phyloP scores from a whole-genome alignment of 2,113 vertebrate genomes.

The Megaceryle maxima region DNA sequence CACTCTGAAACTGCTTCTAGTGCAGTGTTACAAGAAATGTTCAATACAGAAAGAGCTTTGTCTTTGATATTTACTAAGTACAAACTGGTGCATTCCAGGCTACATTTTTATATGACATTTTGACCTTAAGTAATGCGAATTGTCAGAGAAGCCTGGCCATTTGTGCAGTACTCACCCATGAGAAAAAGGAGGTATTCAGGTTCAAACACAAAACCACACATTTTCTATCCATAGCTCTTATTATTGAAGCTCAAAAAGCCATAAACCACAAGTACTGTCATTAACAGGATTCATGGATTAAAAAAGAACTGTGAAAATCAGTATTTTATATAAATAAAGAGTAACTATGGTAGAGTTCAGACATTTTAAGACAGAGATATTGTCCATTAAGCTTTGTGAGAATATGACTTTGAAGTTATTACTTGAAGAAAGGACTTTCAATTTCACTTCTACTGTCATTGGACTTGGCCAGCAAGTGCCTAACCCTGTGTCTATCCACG shows the following conservation, averaged over 20 bases:
- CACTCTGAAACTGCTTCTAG: background rate
- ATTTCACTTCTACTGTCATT: background rate
- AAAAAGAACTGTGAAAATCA: background rate
- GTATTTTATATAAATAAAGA: background rate
- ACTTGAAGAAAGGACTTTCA: background rate
- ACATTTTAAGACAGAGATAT: background rate
- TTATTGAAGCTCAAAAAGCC: background rate
- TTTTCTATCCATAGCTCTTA: background rate
- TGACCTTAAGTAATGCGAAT: background rate
- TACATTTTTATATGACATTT: background rate
- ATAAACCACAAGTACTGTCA: background rate
- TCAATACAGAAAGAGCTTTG: background rate
- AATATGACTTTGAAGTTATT: background rate
- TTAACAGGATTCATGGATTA: background rate
- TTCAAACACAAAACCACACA: background rate
- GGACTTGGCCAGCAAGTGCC: background rate
- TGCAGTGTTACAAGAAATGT: background rate
- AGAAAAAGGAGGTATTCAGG: background rate
- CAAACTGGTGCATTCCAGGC: background rate
- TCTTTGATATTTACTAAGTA: background rate
- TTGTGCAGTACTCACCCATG: background rate
- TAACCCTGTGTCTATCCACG: rapidly evolving
- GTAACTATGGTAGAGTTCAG: background rate
- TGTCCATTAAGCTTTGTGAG: background rate
- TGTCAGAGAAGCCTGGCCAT: background rate